A percentile compares a stretch with the other conserved stretches of the same genome.
Evolutionary conservation across 1,140 invertebrate genomes (phyloP).

Genomic region (Lycorma delicatula): DNA sequence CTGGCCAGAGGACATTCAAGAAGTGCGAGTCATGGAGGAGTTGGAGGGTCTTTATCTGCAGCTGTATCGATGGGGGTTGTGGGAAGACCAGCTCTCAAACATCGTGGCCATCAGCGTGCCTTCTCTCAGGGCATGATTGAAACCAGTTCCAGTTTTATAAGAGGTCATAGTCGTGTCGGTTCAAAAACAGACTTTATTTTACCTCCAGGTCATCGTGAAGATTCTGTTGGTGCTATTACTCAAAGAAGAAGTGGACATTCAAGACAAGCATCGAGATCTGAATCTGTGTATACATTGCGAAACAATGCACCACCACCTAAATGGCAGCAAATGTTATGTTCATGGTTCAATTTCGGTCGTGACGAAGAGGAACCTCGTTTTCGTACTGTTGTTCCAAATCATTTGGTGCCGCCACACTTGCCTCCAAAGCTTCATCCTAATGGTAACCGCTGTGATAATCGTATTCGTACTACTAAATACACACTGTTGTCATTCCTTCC

Average conservation of each 20-base stretch:
- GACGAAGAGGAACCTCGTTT: slow-evolving; percentile 53
- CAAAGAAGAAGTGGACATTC: slow-evolving; percentile 41
- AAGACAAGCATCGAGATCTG: slow-evolving; percentile 57
- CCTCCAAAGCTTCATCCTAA: slow-evolving; percentile 76
- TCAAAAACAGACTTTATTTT: slow-evolving; percentile 81
- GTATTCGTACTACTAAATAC: slow-evolving; percentile 92
- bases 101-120: slow-evolving; percentile 68
- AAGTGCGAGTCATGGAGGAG: slow-evolving; percentile 71
- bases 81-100: slow-evolving; percentile 54
- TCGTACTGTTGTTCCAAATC: slow-evolving; percentile 70
- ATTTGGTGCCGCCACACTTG: slow-evolving; percentile 60
- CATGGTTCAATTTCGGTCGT: slow-evolving; percentile 34
- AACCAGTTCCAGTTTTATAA: slow-evolving; percentile 34
- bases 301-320: slow-evolving; percentile 56
- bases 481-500: slow-evolving; percentile 89
- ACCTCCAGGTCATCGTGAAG: slow-evolving; percentile 58
- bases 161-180: slow-evolving; percentile 66
- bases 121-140: slow-evolving; percentile 53
- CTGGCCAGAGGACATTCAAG: slow-evolving; percentile 52
- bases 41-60: slow-evolving; percentile 32
- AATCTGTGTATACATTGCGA: slow-evolving; percentile 80
- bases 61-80: slow-evolving; percentile 32
- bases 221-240: slow-evolving; percentile 37
- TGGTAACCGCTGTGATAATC: slow-evolving; percentile 59
- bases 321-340: slow-evolving; percentile 55